A percentile compares a stretch with the other conserved stretches of the same genome.
These are phyloP conservation scores for Harpalus rubripes DNA, from an alignment of 2,888 invertebrate genomes.

Conservation along the genomic window DNA sequence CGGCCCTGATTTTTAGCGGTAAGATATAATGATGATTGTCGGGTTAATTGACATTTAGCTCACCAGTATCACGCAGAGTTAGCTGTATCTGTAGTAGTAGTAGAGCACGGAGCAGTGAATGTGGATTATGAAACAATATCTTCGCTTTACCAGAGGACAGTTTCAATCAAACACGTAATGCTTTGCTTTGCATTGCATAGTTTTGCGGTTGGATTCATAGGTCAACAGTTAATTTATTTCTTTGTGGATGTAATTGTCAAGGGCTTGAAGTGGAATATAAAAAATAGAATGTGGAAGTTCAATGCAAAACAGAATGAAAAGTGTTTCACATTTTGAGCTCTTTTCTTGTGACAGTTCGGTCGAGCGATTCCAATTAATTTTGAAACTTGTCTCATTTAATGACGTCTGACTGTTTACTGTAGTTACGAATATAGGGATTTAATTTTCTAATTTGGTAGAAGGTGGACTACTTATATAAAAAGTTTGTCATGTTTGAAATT, in stretches of 20 bases:
- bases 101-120: conserved; percentile 37
- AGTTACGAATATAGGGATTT: no score
- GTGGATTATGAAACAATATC: conserved; percentile 56
- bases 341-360: background rate
- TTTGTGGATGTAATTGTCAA: conserved; percentile 41
- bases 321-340: background rate
- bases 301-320: background rate
- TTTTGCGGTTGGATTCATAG: conserved; percentile 34
- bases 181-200: background rate
- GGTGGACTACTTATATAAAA: no score
- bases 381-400: background rate
- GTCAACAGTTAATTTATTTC: conserved; percentile 44
- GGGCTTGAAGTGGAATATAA: background rate
- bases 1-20: conserved; percentile 50
- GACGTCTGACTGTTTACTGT: no score
- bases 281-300: background rate
- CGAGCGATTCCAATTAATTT: background rate
- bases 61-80: conserved; percentile 44
- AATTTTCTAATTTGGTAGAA: no score
- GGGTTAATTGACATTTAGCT: conserved; percentile 63
- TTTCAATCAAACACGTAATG: conserved; percentile 13
- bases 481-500: no score
- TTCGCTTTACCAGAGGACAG: conserved; percentile 40
- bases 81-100: background rate
- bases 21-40: conserved; percentile 59